These are phyloP conservation scores for Ascaphus truei DNA, from an alignment of 2,113 vertebrate species.

Conservation along the genomic window DNA sequence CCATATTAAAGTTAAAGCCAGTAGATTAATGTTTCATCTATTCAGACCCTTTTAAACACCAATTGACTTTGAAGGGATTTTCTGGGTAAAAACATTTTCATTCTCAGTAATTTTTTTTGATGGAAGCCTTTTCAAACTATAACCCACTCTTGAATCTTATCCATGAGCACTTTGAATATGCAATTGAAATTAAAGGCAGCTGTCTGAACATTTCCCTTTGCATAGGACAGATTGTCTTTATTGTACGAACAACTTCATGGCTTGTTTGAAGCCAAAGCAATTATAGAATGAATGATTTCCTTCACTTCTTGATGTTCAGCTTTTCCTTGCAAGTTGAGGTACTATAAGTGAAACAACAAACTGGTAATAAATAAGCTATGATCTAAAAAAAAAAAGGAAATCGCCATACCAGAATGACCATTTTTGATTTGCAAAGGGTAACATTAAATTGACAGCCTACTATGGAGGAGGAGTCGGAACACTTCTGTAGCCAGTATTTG, in stretches of 20 bases:
- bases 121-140: constrained; percentile 47
- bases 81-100: constrained; percentile 31
- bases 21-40: constrained; percentile 49
- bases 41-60: constrained; percentile 46
- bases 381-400: constrained; percentile 47
- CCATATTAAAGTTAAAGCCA: constrained; percentile 53
- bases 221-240: constrained; percentile 72
- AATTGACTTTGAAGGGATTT: constrained; percentile 45
- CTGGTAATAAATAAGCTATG: constrained; percentile 43
- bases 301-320: constrained; percentile 67
- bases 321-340: constrained; percentile 45
- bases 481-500: not conserved
- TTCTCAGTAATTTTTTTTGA: constrained; percentile 47
- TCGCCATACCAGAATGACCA: constrained; percentile 34
- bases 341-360: constrained; percentile 48
- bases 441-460: constrained; percentile 55
- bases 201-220: constrained; percentile 73
- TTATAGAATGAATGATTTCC: constrained; percentile 87
- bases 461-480: constrained; percentile 36
- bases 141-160: constrained; percentile 59
- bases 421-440: constrained; percentile 61
- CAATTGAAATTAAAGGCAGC: constrained; percentile 79
- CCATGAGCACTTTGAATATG: constrained; percentile 69
- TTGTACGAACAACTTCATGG: constrained; percentile 71
- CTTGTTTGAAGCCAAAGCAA: constrained; percentile 83